Evolutionary conservation across 2,888 invertebrate species (phyloP), one percentile per base, ranked within the genome.

Genomic region (Lottia gigantea): DNA sequence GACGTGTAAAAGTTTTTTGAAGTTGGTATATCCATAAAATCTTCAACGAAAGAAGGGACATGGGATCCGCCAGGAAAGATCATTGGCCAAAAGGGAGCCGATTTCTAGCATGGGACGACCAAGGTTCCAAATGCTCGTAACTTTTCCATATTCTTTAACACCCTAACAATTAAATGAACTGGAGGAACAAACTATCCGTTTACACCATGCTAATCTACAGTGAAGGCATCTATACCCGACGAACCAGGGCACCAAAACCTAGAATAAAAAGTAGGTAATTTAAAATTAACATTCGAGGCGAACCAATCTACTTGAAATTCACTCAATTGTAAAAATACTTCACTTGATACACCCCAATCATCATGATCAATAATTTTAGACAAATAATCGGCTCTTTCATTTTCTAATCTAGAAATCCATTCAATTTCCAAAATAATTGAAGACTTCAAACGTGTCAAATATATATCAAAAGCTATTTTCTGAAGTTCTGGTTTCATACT

Each of bases 51-150:
- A 68, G 19, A 40, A 45, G 19, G 12, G n/a, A 46, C 14, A 66
- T 65, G 25, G 62, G 66, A 46, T 46, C n/a, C 68, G 19, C 68
- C 49, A 16, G 62, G 68, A 63, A n/a, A 74, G 46, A 46, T 25
- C 23, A 47, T 55, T 16, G 12, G 15, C 55, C 16, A 70, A 45
- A 12, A 68, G 65, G 23, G 23, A 4, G 16, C 66, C 63, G 16
- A 71, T 71, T 16, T 68, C 66, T 14, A 46, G 67, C 15, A 72
- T 67, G 16, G 70, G 66, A 46, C 16, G 31, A 12, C 70, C 45
- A 61, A 69, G 65, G 45, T 72, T 68, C 72, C 72, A 74, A 14
- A 70, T 74, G n/a, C 64, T 63, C 12, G 62, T 65, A 23, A 46
- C 45, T n/a, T 2, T 25, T 16, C 26, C 46, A 55, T 70, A 64